Evolutionary conservation across 2,113 vertebrate species (phyloP), one percentile per base, ranked within the genome.

Genomic region (Sporophila hypoxantha): DNA sequence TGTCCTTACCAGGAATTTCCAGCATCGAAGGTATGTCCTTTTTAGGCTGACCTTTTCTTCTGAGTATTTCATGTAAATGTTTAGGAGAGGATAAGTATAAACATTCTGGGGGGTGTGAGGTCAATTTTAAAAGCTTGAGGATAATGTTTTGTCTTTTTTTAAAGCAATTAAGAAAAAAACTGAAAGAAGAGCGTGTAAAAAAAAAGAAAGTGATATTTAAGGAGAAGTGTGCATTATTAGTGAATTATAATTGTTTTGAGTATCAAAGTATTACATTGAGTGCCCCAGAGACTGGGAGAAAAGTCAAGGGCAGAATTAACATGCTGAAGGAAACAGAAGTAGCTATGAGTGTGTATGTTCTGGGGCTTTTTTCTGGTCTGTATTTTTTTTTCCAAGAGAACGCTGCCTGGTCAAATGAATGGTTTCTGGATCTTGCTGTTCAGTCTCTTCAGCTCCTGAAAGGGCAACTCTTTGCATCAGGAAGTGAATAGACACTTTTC

Each of bases 1-100:
- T 97, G 85, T 96, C 91, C 42, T 75, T 97, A 75, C 96, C 96
- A 89, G 97, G 95, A 94, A 93, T 97, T 92, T 95, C 93, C 91
- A 97, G 64, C 92, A 79, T 96, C 4, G 6, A 95, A 95, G 97
- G 97, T 97, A 96, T 93, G 87, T 92, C 70, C 60, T 32, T 53
- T 77, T 53, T 21, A 47, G n/a, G 20, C 69, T 77, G 88, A 68
- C 76, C 69, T 75, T 61, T 82, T 32, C 20, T 89, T 30, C 34
- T 68, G 44, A 66, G 2, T 59, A 32, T 44, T 85, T 73, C 20
- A 29, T 65, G 7, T 65, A 46, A 70, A 6, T 46, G 23, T 67
- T 56, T 25, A 76, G 60, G 42, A 79, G 14, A 41, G 1, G 1
- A 5, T 29, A 69, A 46, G 5, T 46, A 3, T 53, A 56, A 84